Conservation (phyloP, 2,888 invertebrate species). For the Anodontia alba region DNA sequence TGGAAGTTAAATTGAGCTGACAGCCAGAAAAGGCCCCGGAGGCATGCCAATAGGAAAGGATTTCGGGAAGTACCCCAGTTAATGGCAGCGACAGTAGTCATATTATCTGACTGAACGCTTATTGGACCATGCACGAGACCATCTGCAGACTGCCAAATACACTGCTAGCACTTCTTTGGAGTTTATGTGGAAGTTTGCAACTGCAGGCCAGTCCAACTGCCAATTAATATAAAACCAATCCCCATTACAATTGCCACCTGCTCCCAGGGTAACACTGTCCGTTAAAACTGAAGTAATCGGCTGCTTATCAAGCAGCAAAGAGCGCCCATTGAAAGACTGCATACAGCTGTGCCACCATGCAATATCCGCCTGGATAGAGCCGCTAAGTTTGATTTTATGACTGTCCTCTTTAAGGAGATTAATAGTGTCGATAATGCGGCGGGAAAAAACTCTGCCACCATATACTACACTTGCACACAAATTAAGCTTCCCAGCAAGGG, state of each 20-base stretch:
- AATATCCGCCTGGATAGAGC: conserved; percentile 16
- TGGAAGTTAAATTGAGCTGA: conserved; percentile 32
- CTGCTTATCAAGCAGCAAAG: no score
- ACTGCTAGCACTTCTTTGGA: conserved; percentile 25
- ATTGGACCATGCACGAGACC: conserved; percentile 21
- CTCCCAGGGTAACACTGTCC: conserved; percentile 26
- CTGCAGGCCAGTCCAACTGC: conserved; percentile 17
- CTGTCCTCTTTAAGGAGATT: background rate
- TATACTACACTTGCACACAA: no score
- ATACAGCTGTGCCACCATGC: conserved; percentile 30
- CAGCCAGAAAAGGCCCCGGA: conserved; percentile 38
- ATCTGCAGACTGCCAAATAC: conserved; percentile 16
- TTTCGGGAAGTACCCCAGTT: conserved; percentile 35
- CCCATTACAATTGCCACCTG: conserved; percentile 5
- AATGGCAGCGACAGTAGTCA: conserved; percentile 28
- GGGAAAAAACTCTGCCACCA: no score
- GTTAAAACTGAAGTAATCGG: no score
- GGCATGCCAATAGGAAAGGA: background rate
- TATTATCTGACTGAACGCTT: no score
- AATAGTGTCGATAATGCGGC: conserved; percentile 7
- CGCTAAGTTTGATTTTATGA: conserved; percentile 10
- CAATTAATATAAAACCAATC: conserved; percentile 40
- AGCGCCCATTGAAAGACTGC: conserved; percentile 36
- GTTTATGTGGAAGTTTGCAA: conserved; percentile 2
- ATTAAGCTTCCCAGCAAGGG: no score